Percentiles rank a stretch among this genome's conserved stretches.
Conservation (phyloP, 2,888 invertebrate genomes). For the Orthosia gracilis region DNA sequence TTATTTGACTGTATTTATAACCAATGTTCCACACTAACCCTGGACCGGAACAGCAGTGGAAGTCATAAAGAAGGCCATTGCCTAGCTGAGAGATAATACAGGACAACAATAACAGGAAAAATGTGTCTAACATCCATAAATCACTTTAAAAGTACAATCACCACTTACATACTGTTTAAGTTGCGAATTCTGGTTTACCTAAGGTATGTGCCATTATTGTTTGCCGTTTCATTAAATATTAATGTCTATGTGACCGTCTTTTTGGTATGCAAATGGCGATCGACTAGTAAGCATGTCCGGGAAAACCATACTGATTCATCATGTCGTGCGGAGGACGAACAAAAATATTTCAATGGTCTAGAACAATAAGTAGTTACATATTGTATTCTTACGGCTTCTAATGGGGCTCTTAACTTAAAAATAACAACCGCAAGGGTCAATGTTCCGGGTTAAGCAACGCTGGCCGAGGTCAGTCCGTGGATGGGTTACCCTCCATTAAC, state of each 20-base stretch:
- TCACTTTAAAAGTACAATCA: background rate
- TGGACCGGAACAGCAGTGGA: too few relatives aligned
- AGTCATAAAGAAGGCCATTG: too few relatives aligned
- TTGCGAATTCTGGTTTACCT: conserved; percentile 4
- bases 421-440: background rate
- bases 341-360: conserved; percentile 6
- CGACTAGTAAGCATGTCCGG: conserved; percentile 30
- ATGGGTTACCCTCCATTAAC: too few relatives aligned
- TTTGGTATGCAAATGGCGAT: conserved; percentile 48
- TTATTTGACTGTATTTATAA: too few relatives aligned
- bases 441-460: background rate
- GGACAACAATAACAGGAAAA: too few relatives aligned
- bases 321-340: conserved; percentile 8
- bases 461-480: background rate
- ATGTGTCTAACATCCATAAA: background rate
- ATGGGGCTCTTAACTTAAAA: background rate
- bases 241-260: conserved; percentile 21
- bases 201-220: conserved; percentile 17
- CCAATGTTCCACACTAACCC: too few relatives aligned
- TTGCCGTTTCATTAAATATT: conserved; percentile 19
- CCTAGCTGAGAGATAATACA: too few relatives aligned
- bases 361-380: background rate
- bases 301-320: conserved; percentile 57
- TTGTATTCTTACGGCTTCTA: background rate
- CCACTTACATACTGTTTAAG: background rate